Conservation (phyloP, 2,797 vertebrate species). For the Sebastes minor region DNA sequence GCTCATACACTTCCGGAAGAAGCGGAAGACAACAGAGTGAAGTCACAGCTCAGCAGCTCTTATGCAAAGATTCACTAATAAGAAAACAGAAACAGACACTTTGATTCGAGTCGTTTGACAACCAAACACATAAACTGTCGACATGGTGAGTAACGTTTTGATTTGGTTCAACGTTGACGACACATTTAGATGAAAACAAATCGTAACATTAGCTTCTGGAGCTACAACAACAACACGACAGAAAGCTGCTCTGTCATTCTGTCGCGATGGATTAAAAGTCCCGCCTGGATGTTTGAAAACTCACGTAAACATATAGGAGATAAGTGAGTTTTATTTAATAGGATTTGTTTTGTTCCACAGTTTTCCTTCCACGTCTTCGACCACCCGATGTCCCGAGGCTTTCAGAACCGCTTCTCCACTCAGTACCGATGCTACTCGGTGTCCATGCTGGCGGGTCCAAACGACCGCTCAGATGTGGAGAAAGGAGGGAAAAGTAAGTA, state of each 20-base stretch:
- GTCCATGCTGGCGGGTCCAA: slow-evolving; percentile 97
- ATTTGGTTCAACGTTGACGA: not conserved
- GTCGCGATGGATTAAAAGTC: slow-evolving; percentile 54
- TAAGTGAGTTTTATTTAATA: not conserved
- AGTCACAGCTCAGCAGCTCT: not conserved
- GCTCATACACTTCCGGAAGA: slow-evolving; percentile 53
- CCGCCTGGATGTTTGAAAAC: fast-evolving
- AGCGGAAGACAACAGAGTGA: slow-evolving; percentile 59
- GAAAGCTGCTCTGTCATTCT: slow-evolving; percentile 54
- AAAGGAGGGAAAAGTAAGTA: slow-evolving; percentile 97
- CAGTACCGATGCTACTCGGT: slow-evolving; percentile 99
- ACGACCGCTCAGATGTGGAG: slow-evolving; percentile 98
- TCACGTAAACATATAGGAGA: fast-evolving
- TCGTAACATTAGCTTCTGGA: not conserved
- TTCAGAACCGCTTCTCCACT: slow-evolving; percentile 97
- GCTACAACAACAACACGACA: slow-evolving; percentile 32
- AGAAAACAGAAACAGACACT: not conserved
- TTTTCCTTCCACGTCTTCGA: slow-evolving; percentile 87
- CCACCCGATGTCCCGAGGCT: slow-evolving; percentile 92
- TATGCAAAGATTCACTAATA: not conserved
- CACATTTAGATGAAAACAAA: not conserved
- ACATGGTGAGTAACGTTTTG: slow-evolving; percentile 68
- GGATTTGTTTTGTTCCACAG: slow-evolving; percentile 46
- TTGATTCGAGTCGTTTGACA: not conserved
- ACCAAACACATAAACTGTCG: not conserved